Percentiles rank a stretch among this genome's conserved stretches.
These are phyloP conservation scores for Strigops habroptila DNA, from an alignment of 2,113 vertebrate genomes.

Conservation along the genomic window DNA sequence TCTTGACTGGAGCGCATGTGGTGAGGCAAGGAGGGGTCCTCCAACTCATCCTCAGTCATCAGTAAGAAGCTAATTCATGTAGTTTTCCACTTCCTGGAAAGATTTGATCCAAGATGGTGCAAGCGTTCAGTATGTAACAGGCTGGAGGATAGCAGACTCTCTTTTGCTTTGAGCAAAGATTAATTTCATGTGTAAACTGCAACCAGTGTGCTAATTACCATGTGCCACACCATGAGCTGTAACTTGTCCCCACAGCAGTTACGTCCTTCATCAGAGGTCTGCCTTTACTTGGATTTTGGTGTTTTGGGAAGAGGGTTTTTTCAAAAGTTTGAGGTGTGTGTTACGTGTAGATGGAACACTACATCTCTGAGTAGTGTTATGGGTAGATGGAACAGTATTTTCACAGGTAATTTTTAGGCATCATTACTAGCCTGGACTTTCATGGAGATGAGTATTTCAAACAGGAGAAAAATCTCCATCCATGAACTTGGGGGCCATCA, in stretches of 20 bases:
- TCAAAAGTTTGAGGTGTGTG: not conserved
- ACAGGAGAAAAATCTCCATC: not conserved
- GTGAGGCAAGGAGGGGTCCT: not conserved
- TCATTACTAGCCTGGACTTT: not conserved
- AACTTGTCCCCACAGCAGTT: not conserved
- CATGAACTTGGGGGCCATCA: not conserved
- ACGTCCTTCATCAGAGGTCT: not conserved
- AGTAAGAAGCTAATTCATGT: not conserved
- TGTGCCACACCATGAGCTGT: not conserved
- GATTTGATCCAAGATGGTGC: not conserved
- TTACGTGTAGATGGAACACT: no score
- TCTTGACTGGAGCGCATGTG: not conserved
- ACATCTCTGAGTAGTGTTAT: not conserved
- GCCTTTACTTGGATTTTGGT: not conserved
- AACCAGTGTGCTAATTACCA: accelerated
- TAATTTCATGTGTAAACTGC: not conserved
- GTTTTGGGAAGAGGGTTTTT: accelerated
- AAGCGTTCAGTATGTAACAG: not conserved
- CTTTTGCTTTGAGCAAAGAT: not conserved
- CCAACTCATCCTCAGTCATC: accelerated
- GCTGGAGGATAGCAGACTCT: not conserved
- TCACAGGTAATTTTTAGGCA: not conserved
- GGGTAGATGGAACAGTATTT: not conserved
- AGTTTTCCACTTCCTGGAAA: not conserved
- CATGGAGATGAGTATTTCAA: not conserved